Percentiles rank a stretch among this genome's conserved stretches.
Conservation (phyloP, 2,113 vertebrate genomes). For the Cochlearius cochlearius region DNA sequence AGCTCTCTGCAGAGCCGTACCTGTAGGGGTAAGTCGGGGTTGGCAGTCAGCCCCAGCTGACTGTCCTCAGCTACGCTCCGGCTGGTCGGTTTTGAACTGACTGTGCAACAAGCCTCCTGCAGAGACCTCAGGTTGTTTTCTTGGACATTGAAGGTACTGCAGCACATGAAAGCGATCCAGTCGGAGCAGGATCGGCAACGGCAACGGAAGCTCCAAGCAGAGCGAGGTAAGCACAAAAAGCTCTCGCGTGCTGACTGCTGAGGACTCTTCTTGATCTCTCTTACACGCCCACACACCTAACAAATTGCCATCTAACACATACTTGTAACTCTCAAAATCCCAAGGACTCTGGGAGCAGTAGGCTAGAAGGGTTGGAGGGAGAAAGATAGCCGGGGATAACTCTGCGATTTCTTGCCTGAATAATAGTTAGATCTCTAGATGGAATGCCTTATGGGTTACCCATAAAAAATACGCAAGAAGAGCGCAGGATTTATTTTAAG, state of each 20-base stretch:
- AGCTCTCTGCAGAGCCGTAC: background rate
- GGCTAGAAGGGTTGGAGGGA: background rate
- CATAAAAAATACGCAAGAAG: background rate
- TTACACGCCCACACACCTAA: background rate
- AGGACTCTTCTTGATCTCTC: background rate
- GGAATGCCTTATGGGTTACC: background rate
- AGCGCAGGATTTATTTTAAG: background rate
- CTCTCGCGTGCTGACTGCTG: accelerated
- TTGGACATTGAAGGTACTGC: conserved; percentile 82
- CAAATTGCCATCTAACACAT: background rate
- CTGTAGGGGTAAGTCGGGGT: background rate
- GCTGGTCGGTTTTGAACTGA: background rate
- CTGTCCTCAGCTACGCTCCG: background rate
- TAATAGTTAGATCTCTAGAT: background rate
- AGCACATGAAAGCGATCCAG: conserved; percentile 89
- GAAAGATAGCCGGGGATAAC: background rate
- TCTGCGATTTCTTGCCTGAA: background rate
- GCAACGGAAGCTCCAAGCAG: conserved; percentile 85
- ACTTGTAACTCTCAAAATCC: background rate
- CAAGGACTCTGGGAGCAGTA: background rate
- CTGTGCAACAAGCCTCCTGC: background rate
- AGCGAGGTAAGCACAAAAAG: conserved; percentile 72
- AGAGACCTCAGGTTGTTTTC: background rate
- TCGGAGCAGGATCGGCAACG: conserved; percentile 85
- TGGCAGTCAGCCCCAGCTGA: background rate